Evolutionary conservation across 2,113 vertebrate species (phyloP), one percentile per base, ranked within the genome.

Genomic region (Orycteropus afer): DNA sequence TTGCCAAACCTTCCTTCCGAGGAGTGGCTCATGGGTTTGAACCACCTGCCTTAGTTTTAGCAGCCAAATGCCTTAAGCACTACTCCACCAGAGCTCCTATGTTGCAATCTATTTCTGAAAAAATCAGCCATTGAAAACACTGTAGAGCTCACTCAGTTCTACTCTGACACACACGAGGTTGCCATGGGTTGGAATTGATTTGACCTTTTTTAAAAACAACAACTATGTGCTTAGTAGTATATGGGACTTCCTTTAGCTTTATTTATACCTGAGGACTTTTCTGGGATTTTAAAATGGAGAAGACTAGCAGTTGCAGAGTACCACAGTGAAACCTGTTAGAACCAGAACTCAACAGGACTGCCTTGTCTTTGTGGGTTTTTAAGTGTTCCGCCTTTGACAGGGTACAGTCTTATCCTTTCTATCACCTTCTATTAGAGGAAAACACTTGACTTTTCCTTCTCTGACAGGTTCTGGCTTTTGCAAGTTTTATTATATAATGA

Each of bases 201-300:
- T 11, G 29, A 40, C 69, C 11, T 20, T 69, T n/a, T 69, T n/a
- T n/a, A 61, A 20, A 61, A 61, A n/a, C n/a, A n/a, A n/a, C 5
- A 3, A 25, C 45, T 51, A 4, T 59, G 47, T 81, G 61, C 47
- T 83, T 63, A 51, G 85, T 49, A 67, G 53, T 65, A 27, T 86
- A 34, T 89, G 42, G 32, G 80, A 89, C 86, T 92, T 82, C 37
- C 81, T 92, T 89, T 92, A 63, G 79, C 32, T 40, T 91, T 93
- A 37, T 40, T 86, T 88, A 65, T 37, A 25, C 22, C 29, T 61
- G 42, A 73, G 59, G 59, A 78, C 20, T 81, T 74, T 65, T 76
- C 34, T 73, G 47, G 40, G 8, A 79, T 87, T 90, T 95, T 82
- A 92, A 79, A 67, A 12, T 78, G 23, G 78, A 87, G 57, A 80